phyloP scores from a whole-genome alignment of 2,113 vertebrate species.

The Buteo buteo region DNA sequence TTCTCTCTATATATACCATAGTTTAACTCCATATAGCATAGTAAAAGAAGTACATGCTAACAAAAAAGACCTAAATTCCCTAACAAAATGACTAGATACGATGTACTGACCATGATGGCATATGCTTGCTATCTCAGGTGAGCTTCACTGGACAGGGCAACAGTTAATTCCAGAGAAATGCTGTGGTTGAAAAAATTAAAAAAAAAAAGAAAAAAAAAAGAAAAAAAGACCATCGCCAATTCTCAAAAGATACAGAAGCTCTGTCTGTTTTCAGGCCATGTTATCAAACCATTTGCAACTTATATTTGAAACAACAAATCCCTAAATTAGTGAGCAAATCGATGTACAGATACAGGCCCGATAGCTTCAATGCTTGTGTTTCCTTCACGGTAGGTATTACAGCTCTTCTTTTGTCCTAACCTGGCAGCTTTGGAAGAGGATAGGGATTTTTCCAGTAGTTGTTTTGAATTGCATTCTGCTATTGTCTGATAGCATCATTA shows the following conservation, averaged over 20 bases:
- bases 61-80: background rate
- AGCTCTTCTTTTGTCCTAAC: background rate
- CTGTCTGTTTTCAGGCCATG: background rate
- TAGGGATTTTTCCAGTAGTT: conserved; percentile 10
- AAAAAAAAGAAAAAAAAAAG: too few relatives aligned
- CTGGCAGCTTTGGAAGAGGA: background rate
- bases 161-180: background rate
- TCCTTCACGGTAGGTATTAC: background rate
- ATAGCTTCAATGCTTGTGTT: background rate
- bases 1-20: background rate
- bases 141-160: background rate
- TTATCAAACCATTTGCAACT: background rate
- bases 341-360: background rate
- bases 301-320: background rate
- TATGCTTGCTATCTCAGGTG: background rate
- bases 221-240: background rate
- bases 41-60: background rate
- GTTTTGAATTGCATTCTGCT: background rate
- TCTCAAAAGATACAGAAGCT: background rate
- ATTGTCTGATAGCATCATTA: conserved; percentile 32
- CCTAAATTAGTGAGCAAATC: background rate
- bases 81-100: background rate
- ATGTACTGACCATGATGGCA: background rate
- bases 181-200: background rate
- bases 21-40: background rate